Conservation (phyloP, 1,140 invertebrate genomes). For the Stenopsyche tienmushanensis region DNA sequence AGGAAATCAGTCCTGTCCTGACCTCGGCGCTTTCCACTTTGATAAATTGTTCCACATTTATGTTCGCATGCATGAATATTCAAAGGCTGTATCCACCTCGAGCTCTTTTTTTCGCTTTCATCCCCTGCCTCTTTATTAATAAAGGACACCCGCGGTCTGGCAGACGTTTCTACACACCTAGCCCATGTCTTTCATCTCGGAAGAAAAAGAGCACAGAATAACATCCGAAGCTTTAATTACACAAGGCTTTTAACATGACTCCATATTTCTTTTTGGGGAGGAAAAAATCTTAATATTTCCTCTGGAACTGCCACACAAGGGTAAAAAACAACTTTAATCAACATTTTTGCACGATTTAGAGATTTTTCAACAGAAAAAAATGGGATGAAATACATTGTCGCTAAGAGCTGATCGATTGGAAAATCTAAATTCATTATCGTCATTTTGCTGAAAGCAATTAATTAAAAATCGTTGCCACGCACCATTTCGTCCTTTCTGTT, state of each 20-base stretch:
- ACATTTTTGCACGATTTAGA: too few species aligned
- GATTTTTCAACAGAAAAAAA: too few species aligned
- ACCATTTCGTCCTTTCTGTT: too few species aligned
- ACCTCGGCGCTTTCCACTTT: constrained; percentile 16
- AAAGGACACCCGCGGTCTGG: constrained; percentile 6
- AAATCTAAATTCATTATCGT: too few species aligned
- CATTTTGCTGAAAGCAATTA: too few species aligned
- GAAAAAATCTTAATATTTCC: too few species aligned
- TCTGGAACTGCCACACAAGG: too few species aligned
- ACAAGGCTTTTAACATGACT: constrained; percentile 15
- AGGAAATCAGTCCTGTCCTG: not conserved
- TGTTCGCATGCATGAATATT: constrained; percentile 20
- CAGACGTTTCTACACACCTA: not conserved
- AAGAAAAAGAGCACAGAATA: constrained; percentile 7
- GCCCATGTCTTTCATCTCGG: not conserved
- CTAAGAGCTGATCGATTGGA: too few species aligned
- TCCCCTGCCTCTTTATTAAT: constrained; percentile 15
- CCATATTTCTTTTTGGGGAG: too few species aligned
- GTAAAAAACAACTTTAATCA: too few species aligned
- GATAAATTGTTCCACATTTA: constrained; percentile 11
- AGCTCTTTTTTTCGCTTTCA: constrained; percentile 10
- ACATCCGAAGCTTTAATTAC: constrained; percentile 11
- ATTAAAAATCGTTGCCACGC: too few species aligned
- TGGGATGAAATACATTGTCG: too few species aligned
- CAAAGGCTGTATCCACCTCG: not conserved